Evolutionary conservation across 2,797 vertebrate genomes (phyloP).

Genomic region (Heteromormyrus szaboi): DNA sequence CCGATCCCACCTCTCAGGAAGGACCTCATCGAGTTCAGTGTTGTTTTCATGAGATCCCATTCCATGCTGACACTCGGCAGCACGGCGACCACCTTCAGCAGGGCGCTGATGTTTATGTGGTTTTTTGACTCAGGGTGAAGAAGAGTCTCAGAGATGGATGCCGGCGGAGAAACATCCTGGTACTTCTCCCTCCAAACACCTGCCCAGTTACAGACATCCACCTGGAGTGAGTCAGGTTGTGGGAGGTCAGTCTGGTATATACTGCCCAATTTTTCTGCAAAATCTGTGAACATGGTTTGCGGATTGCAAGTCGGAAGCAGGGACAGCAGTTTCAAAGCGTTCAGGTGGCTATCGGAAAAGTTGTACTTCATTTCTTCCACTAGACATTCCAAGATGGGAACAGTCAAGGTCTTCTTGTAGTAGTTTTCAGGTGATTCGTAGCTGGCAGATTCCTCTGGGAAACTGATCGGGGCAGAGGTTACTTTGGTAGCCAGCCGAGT

Average conservation of each 20-base stretch:
- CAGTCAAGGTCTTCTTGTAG: slow-evolving; percentile 78
- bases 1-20: slow-evolving; percentile 74
- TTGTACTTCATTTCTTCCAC: slow-evolving; percentile 85
- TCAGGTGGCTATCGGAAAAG: slow-evolving; percentile 84
- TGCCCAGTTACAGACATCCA: slow-evolving; percentile 85
- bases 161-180: slow-evolving; percentile 79
- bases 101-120: slow-evolving; percentile 77
- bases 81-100: slow-evolving; percentile 82
- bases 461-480: slow-evolving; percentile 62
- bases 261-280: slow-evolving; percentile 74
- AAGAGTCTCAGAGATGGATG: slow-evolving; percentile 85
- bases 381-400: slow-evolving; percentile 76
- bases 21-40: slow-evolving; percentile 75
- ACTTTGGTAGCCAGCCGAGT: slow-evolving; percentile 78
- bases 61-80: slow-evolving; percentile 89
- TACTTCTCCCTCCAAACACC: slow-evolving; percentile 85
- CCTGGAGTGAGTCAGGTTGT: slow-evolving; percentile 78
- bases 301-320: slow-evolving; percentile 84
- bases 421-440: slow-evolving; percentile 77
- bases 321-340: slow-evolving; percentile 81
- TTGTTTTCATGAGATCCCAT: slow-evolving; percentile 80
- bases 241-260: slow-evolving; percentile 79
- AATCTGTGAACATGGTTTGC: slow-evolving; percentile 68
- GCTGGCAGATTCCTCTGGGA: slow-evolving; percentile 72
- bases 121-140: slow-evolving; percentile 81